Conservation (phyloP, 2,797 vertebrate genomes). For the Chiroxiphia lanceolata region DNA sequence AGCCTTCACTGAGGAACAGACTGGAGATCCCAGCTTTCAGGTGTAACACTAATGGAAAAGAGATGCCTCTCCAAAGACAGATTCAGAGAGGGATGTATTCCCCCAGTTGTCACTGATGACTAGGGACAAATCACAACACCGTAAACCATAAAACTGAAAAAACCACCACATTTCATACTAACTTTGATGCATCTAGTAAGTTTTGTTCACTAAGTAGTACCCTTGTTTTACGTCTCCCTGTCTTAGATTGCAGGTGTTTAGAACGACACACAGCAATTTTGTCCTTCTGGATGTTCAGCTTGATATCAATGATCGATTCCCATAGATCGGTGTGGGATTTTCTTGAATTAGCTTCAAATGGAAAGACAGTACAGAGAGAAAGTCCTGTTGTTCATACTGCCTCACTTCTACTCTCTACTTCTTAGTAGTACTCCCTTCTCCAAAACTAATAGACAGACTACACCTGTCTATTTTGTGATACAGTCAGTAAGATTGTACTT, state of each 20-base stretch:
- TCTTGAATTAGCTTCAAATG: neutral
- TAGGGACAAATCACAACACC: neutral
- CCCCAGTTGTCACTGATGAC: neutral
- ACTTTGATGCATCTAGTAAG: neutral
- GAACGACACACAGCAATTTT: neutral
- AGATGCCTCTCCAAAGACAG: neutral
- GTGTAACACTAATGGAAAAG: neutral
- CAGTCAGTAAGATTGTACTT: neutral
- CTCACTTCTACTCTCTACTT: neutral
- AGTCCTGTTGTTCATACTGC: neutral
- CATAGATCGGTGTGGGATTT: neutral
- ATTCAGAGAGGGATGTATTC: neutral
- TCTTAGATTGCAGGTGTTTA: neutral
- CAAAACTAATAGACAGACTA: neutral
- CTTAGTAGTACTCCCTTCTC: neutral
- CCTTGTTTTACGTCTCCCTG: neutral
- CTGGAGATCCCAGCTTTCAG: rapidly evolving
- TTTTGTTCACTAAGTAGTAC: neutral
- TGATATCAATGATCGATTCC: neutral
- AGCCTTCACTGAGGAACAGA: neutral
- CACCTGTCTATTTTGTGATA: neutral
- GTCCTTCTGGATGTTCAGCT: neutral
- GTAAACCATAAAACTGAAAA: neutral
- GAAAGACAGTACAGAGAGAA: neutral
- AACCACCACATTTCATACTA: neutral